Conservation (phyloP, 1,140 invertebrate genomes). For the Aphaenogaster ashmeadi region DNA sequence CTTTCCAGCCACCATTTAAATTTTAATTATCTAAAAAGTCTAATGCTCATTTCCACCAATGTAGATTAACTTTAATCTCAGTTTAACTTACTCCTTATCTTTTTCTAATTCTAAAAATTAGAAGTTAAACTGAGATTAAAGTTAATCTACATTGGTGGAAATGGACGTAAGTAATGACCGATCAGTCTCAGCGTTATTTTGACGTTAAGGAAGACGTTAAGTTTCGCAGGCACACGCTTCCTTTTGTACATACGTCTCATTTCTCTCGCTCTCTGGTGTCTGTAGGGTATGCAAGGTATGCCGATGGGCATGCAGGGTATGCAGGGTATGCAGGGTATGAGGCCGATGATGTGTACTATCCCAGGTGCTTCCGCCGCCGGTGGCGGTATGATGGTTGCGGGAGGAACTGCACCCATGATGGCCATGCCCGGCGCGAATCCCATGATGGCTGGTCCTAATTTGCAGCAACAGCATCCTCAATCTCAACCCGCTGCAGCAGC, state of each 20-base stretch:
- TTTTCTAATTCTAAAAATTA: too few relatives aligned
- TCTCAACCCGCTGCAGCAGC: conserved; percentile 76
- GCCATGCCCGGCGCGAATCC: conserved; percentile 79
- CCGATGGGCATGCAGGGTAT: conserved; percentile 82
- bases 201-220: conserved; percentile 21
- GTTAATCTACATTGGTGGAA: too few relatives aligned
- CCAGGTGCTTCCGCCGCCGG: conserved; percentile 78
- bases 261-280: conserved; percentile 75
- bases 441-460: conserved; percentile 80
- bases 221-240: conserved; percentile 50
- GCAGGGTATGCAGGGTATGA: conserved; percentile 80
- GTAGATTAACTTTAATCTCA: too few relatives aligned
- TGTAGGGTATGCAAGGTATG: conserved; percentile 84
- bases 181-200: neutral
- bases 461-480: conserved; percentile 80
- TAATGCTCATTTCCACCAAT: too few relatives aligned
- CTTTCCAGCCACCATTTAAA: neutral
- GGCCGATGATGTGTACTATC: conserved; percentile 84
- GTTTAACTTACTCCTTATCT: too few relatives aligned
- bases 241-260: conserved; percentile 66
- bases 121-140: too few relatives aligned
- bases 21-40: neutral
- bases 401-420: conserved; percentile 81
- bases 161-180: neutral
- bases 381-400: conserved; percentile 81